Conservation (phyloP, 2,888 invertebrate genomes). For the Mystacides longicornis region DNA sequence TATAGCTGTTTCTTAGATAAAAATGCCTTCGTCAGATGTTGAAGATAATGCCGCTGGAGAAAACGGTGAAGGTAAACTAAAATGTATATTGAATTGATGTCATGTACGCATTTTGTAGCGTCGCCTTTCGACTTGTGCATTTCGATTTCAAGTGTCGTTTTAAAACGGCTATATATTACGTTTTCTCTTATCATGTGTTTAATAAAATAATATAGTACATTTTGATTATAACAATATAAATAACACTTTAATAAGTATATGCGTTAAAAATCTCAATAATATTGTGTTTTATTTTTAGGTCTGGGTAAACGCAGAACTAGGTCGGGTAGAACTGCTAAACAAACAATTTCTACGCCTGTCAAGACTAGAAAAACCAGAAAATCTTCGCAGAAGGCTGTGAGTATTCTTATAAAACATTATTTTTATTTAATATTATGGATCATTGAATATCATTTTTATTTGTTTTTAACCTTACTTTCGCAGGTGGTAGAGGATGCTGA, state of each 20-base stretch:
- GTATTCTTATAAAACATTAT: neutral
- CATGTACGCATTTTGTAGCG: too few relatives aligned
- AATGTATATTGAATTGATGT: too few relatives aligned
- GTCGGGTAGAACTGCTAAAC: conserved; percentile 13
- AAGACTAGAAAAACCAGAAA: conserved; percentile 12
- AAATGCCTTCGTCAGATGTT: conserved; percentile 16
- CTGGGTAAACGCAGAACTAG: conserved; percentile 20
- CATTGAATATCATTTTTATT: neutral
- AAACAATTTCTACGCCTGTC: conserved; percentile 1
- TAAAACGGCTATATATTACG: neutral
- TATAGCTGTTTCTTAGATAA: too few relatives aligned
- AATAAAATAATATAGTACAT: too few relatives aligned
- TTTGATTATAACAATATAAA: too few relatives aligned
- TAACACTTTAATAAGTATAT: too few relatives aligned
- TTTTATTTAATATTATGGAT: neutral
- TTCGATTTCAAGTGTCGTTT: neutral
- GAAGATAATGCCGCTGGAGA: conserved; percentile 12
- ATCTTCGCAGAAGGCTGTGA: conserved; percentile 18
- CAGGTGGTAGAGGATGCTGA: conserved; percentile 23
- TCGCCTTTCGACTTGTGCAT: too few relatives aligned
- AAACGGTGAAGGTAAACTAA: conserved; percentile 19
- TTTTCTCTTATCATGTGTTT: too few relatives aligned
- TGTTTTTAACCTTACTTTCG: neutral
- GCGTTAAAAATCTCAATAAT: too few relatives aligned
- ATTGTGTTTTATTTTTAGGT: neutral